A percentile compares a stretch with the other conserved stretches of the same genome.
Evolutionary conservation across 2,113 vertebrate genomes (phyloP).

Genomic region (Oncorhynchus masou): DNA sequence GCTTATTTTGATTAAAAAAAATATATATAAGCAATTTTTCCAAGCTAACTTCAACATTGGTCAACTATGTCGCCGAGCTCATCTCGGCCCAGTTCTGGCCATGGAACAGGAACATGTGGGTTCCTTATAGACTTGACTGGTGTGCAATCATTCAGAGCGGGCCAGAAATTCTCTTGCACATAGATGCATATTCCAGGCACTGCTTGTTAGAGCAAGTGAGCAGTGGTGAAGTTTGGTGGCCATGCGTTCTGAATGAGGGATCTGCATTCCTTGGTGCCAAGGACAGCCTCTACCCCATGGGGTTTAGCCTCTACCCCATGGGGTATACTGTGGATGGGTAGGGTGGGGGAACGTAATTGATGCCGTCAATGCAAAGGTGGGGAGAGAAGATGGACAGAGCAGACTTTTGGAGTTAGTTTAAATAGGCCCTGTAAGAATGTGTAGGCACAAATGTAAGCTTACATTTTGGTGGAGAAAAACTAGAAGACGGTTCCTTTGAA

Average conservation of each 20-base stretch:
- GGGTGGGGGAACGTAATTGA: conserved; percentile 30
- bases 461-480: conserved; percentile 2
- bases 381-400: conserved; percentile 22
- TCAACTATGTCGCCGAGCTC: conserved; percentile 22
- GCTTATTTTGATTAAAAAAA: no score
- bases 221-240: conserved; percentile 13
- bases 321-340: neutral
- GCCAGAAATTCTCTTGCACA: conserved; percentile 17
- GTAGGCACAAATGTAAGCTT: conserved; percentile 6
- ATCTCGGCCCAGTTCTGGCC: conserved; percentile 6
- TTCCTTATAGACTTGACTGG: conserved; percentile 43
- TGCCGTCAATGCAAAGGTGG: conserved; percentile 37
- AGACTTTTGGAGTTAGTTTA: conserved; percentile 18
- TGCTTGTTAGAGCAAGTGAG: conserved; percentile 26
- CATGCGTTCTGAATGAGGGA: conserved; percentile 17
- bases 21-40: neutral
- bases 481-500: neutral
- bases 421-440: conserved; percentile 18
- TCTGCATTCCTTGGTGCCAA: conserved; percentile 24
- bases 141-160: conserved; percentile 24
- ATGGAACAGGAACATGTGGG: conserved; percentile 23
- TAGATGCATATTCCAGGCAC: conserved; percentile 35
- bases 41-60: conserved; percentile 9
- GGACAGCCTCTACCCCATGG: neutral
- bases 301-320: neutral